These are phyloP conservation scores for Euzophera pinguis DNA, from an alignment of 2,888 invertebrate genomes.

Conservation along the genomic window DNA sequence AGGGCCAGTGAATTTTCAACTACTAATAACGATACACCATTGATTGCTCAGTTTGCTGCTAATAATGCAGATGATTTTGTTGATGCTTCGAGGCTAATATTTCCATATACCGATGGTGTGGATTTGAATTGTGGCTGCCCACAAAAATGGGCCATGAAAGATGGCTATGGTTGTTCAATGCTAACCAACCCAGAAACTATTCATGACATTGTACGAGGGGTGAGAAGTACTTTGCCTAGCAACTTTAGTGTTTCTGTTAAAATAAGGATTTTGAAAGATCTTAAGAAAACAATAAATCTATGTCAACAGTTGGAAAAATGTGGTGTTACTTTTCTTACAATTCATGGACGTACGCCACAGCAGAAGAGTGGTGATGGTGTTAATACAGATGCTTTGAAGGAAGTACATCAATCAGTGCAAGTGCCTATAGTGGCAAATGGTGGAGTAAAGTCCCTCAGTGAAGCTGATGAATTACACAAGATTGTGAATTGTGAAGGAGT, in stretches of 20 bases:
- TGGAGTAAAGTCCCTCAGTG: constrained; percentile 87
- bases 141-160: constrained; percentile 95
- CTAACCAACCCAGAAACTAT: constrained; percentile 91
- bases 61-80: constrained; percentile 90
- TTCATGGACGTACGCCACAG: constrained; percentile 94
- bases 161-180: constrained; percentile 93
- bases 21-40: constrained; percentile 86
- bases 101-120: constrained; percentile 92
- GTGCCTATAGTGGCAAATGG: constrained; percentile 97
- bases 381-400: constrained; percentile 84
- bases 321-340: constrained; percentile 92
- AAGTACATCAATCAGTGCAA: constrained; percentile 84
- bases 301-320: constrained; percentile 89
- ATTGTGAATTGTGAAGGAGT: constrained; percentile 88
- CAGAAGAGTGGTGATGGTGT: constrained; percentile 88
- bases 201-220: constrained; percentile 87
- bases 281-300: constrained; percentile 86
- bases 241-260: constrained; percentile 95
- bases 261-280: constrained; percentile 88
- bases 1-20: constrained; percentile 91
- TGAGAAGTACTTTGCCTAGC: constrained; percentile 84
- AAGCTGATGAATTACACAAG: constrained; percentile 83
- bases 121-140: constrained; percentile 99
- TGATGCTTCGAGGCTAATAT: constrained; percentile 90
- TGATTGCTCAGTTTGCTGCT: constrained; percentile 97